phyloP scores from a whole-genome alignment of 2,797 vertebrate species.

The Sebastes cheni region DNA sequence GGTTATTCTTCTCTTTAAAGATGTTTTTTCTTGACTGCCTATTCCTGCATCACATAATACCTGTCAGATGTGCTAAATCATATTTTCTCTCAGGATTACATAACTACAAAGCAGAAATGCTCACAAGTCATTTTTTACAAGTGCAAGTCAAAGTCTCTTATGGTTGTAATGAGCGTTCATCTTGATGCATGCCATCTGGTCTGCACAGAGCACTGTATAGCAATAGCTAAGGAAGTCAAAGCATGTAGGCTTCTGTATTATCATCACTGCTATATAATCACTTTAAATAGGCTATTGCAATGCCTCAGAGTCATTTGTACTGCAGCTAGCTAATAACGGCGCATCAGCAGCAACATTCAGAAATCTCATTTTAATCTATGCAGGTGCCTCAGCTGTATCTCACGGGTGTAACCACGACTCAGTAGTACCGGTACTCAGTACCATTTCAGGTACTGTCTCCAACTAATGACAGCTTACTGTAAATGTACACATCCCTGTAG shows the following conservation, averaged over 20 bases:
- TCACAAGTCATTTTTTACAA: background rate
- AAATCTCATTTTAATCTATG: too few relatives aligned
- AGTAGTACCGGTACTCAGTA: too few relatives aligned
- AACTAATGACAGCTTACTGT: too few relatives aligned
- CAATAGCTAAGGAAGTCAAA: background rate
- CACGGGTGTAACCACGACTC: too few relatives aligned
- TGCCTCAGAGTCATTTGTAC: too few relatives aligned
- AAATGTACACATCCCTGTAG: too few relatives aligned
- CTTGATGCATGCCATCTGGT: background rate
- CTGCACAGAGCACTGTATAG: background rate
- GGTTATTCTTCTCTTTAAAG: conserved; percentile 4
- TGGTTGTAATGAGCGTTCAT: background rate
- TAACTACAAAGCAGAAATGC: background rate
- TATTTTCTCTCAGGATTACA: background rate
- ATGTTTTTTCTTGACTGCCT: conserved; percentile 32
- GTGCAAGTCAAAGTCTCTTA: background rate
- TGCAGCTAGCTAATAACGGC: too few relatives aligned
- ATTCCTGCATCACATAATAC: conserved; percentile 53
- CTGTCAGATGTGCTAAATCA: conserved; percentile 49
- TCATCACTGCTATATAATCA: too few relatives aligned
- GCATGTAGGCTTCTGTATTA: background rate
- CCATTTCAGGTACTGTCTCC: too few relatives aligned
- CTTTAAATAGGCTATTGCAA: too few relatives aligned
- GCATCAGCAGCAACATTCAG: too few relatives aligned
- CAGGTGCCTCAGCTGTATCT: too few relatives aligned